Percentiles rank a stretch among this genome's conserved stretches.
Conservation (phyloP, 30 jellyfish, hydroid and myxozoan genomes). For the Hydractinia echinata region DNA sequence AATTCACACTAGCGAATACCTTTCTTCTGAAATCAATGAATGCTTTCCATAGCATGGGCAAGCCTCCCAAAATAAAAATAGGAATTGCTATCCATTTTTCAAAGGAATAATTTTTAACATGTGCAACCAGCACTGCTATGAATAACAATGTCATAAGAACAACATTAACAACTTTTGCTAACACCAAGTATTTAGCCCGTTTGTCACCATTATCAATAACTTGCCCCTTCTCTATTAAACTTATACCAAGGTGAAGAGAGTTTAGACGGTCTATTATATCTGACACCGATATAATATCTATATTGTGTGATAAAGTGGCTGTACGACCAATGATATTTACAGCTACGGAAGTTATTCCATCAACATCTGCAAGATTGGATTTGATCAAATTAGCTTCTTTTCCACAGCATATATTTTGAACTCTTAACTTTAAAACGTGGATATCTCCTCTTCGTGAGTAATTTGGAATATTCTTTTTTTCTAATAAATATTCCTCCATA, state of each 20-base stretch:
- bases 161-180: background rate
- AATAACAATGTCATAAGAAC: conserved; percentile 29
- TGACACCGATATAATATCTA: conserved; percentile 28
- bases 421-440: conserved; percentile 40
- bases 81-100: conserved; percentile 56
- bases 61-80: conserved; percentile 45
- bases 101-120: conserved; percentile 9
- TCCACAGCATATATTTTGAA: conserved; percentile 86
- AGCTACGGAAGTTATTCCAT: conserved; percentile 54
- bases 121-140: conserved; percentile 44
- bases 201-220: conserved; percentile 29
- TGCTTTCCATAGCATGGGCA: conserved; percentile 54
- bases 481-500: no score
- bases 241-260: conserved; percentile 64
- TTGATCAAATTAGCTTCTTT: conserved; percentile 71
- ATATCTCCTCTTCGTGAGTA: background rate
- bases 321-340: conserved; percentile 73
- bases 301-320: conserved; percentile 52
- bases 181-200: background rate
- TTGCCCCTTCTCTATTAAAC: conserved; percentile 65
- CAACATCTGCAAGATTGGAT: conserved; percentile 39
- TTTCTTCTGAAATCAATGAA: conserved; percentile 46
- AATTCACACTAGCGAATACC: conserved; percentile 47
- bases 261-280: conserved; percentile 45
- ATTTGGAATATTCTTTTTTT: no score